Evolutionary conservation across 35 echinoderm and acorn worm species (phyloP).

Genomic region (Lytechinus variegatus): DNA sequence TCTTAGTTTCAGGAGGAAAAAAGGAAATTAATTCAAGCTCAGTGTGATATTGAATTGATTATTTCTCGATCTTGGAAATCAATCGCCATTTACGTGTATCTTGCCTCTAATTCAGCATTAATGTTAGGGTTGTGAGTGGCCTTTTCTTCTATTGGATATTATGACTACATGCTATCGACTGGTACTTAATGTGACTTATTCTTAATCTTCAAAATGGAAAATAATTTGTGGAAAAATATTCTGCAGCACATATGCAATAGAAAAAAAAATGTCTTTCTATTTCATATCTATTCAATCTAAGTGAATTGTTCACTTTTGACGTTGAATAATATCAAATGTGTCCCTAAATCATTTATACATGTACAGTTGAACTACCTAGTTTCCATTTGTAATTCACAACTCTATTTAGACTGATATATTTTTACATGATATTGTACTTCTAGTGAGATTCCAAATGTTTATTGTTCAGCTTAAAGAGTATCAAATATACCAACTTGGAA

Average conservation of each 20-base stretch:
- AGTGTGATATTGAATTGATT: neutral
- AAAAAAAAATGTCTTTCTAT: too few relatives aligned
- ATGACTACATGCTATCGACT: neutral
- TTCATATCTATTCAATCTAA: too few relatives aligned
- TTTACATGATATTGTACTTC: neutral
- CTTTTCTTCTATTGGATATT: neutral
- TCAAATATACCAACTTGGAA: too few relatives aligned
- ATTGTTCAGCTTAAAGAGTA: too few relatives aligned
- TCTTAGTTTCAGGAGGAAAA: neutral
- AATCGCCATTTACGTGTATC: neutral
- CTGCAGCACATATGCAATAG: too few relatives aligned
- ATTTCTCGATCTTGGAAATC: neutral
- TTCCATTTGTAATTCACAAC: neutral
- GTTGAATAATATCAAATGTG: too few relatives aligned
- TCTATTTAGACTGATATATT: neutral
- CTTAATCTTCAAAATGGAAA: neutral
- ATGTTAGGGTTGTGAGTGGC: neutral
- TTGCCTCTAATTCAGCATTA: neutral
- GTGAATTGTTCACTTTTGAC: too few relatives aligned
- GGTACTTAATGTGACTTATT: neutral
- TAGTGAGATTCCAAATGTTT: too few relatives aligned
- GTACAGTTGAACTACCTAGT: neutral
- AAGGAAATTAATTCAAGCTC: neutral
- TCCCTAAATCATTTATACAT: too few relatives aligned
- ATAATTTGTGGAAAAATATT: neutral